These are phyloP conservation scores for Alligator mississippiensis DNA, from an alignment of 2,113 vertebrate genomes.

Conservation along the genomic window DNA sequence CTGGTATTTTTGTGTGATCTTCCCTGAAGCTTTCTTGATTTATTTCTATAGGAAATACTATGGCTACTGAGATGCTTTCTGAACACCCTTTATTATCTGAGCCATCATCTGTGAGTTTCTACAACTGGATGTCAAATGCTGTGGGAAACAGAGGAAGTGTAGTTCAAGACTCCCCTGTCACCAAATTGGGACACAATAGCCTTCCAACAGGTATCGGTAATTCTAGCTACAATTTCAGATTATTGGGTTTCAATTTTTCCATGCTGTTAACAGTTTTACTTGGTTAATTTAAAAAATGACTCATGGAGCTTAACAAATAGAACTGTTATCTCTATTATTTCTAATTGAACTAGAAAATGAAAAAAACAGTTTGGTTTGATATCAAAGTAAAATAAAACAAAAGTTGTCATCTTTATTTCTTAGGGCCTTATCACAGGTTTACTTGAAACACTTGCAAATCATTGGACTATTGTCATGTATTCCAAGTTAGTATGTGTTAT, in stretches of 20 bases:
- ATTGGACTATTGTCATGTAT: too few species aligned
- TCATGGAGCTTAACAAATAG: neutral
- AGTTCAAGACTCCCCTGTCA: slow-evolving; percentile 87
- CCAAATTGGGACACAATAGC: slow-evolving; percentile 91
- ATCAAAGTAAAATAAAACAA: neutral
- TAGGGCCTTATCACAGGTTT: too few species aligned
- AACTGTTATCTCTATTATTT: neutral
- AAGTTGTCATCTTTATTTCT: neutral
- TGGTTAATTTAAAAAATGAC: neutral
- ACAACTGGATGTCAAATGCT: slow-evolving; percentile 99
- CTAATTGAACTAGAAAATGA: neutral
- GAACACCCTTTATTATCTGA: slow-evolving; percentile 95
- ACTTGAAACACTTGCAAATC: too few species aligned
- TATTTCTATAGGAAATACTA: slow-evolving; percentile 81
- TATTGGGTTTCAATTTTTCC: neutral
- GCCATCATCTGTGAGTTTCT: slow-evolving; percentile 96
- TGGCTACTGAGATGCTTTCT: slow-evolving; percentile 91
- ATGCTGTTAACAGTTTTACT: neutral
- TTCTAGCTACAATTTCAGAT: neutral
- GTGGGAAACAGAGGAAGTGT: slow-evolving; percentile 91
- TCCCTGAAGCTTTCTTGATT: neutral
- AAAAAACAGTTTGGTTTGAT: neutral
- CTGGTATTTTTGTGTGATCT: neutral
- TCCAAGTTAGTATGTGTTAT: too few species aligned
- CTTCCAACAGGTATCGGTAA: slow-evolving; percentile 90